Conservation (phyloP, 1,140 invertebrate species). For the Chrysomallon squamiferum region DNA sequence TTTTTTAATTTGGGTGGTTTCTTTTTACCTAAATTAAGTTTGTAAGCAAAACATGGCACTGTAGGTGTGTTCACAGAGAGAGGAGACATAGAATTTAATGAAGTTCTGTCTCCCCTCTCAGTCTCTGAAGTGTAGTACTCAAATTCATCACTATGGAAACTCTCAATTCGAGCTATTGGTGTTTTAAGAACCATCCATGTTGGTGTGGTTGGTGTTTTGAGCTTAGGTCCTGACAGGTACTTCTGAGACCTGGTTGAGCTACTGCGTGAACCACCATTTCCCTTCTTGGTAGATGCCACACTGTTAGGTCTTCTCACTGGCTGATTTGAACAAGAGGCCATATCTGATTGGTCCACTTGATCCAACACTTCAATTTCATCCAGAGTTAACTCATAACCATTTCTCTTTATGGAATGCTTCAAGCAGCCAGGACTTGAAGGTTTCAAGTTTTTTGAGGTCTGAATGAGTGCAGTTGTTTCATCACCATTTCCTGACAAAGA, state of each 20-base stretch:
- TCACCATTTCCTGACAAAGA: neutral
- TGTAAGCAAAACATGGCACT: slow-evolving; percentile 56
- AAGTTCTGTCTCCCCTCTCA: slow-evolving; percentile 31
- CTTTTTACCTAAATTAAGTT: slow-evolving; percentile 44
- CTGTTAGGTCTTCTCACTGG: neutral
- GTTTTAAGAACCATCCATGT: slow-evolving; percentile 48
- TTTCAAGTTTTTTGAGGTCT: neutral
- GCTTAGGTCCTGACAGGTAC: slow-evolving; percentile 13
- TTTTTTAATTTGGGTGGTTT: slow-evolving; percentile 48
- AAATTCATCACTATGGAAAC: slow-evolving; percentile 60
- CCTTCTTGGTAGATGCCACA: neutral
- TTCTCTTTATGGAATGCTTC: neutral
- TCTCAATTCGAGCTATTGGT: slow-evolving; percentile 57
- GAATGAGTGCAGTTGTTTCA: neutral
- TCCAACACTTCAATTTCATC: slow-evolving; percentile 4
- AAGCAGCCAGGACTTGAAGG: neutral
- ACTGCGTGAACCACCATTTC: neutral
- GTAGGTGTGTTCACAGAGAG: slow-evolving; percentile 49
- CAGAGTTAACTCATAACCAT: neutral
- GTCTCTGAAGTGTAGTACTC: slow-evolving; percentile 35
- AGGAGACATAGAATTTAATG: slow-evolving; percentile 35
- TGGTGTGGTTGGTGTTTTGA: slow-evolving; percentile 48
- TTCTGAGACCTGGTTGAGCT: slow-evolving; percentile 13
- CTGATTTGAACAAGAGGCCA: neutral
- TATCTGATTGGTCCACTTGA: neutral